phyloP scores from a whole-genome alignment of 2,888 invertebrate genomes.

The Eristalis intricaria region DNA sequence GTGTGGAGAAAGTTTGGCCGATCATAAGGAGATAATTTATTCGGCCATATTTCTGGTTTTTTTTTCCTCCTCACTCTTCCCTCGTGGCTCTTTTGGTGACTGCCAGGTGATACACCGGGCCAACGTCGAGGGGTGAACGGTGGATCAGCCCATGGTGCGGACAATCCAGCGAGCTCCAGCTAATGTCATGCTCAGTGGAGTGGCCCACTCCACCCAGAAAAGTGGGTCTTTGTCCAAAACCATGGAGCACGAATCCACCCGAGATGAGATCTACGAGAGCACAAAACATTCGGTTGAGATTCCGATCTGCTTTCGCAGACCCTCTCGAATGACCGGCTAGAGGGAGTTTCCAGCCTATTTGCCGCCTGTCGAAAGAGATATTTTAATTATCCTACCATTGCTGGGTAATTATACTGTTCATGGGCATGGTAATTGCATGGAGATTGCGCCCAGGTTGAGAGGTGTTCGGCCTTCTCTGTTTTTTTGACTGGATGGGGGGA shows the following conservation, averaged over 20 bases:
- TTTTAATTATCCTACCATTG: constrained; percentile 71
- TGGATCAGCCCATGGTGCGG: not conserved
- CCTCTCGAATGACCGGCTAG: not conserved
- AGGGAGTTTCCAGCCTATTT: constrained; percentile 62
- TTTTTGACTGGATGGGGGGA: constrained; percentile 32
- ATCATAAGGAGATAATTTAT: constrained; percentile 72
- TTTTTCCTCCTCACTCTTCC: not conserved
- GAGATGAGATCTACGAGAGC: constrained; percentile 59
- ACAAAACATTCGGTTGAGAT: constrained; percentile 21
- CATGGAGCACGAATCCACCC: constrained; percentile 58
- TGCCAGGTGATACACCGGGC: constrained; percentile 49
- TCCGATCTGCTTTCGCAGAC: constrained; percentile 23
- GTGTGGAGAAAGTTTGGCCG: constrained; percentile 70
- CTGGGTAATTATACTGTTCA: constrained; percentile 69
- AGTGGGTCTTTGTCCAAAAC: constrained; percentile 58
- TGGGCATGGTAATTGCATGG: constrained; percentile 64
- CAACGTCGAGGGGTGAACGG: constrained; percentile 21
- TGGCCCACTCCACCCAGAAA: constrained; percentile 25
- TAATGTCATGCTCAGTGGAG: constrained; percentile 61
- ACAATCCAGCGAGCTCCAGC: constrained; percentile 12
- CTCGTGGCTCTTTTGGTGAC: constrained; percentile 35
- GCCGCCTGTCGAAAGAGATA: constrained; percentile 68
- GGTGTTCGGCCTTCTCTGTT: not conserved
- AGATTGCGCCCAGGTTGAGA: constrained; percentile 56
- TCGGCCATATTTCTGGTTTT: constrained; percentile 64